Conservation (phyloP, 2,888 invertebrate species). For the Hesperia comma region DNA sequence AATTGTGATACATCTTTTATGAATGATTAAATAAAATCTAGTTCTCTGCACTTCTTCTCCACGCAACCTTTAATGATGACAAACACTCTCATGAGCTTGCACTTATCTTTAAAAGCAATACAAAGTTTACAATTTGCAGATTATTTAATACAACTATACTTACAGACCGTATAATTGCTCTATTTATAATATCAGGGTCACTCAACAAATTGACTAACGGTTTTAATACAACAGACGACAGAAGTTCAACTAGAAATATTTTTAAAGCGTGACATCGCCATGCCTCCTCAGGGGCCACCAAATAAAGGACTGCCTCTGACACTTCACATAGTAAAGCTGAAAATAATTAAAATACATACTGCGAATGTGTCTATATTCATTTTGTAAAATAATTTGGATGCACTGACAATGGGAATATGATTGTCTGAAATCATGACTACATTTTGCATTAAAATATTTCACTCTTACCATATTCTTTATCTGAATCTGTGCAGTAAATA, state of each 20-base stretch:
- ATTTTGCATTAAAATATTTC: neutral
- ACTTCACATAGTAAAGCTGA: constrained; percentile 92
- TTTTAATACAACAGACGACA: constrained; percentile 89
- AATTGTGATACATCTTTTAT: no score
- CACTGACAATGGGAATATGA: no score
- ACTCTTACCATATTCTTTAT: constrained; percentile 84
- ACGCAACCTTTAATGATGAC: no score
- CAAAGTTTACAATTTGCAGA: no score
- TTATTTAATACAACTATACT: constrained; percentile 57
- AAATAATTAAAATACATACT: constrained; percentile 44
- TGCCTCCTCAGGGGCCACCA: constrained; percentile 92
- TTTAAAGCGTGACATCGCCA: constrained; percentile 93
- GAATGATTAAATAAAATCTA: no score
- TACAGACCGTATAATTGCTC: constrained; percentile 94
- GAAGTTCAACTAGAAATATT: constrained; percentile 88
- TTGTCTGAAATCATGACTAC: no score
- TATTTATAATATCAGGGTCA: constrained; percentile 96
- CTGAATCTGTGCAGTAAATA: constrained; percentile 88
- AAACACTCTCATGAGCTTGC: no score
- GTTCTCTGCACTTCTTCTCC: no score
- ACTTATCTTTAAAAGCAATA: no score
- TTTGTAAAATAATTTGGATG: no score
- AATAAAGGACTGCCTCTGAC: constrained; percentile 91
- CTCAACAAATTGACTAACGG: constrained; percentile 89
- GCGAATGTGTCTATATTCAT: no score